Evolutionary conservation across 2,888 invertebrate species (phyloP).

Genomic region (Campoplex capitator): DNA sequence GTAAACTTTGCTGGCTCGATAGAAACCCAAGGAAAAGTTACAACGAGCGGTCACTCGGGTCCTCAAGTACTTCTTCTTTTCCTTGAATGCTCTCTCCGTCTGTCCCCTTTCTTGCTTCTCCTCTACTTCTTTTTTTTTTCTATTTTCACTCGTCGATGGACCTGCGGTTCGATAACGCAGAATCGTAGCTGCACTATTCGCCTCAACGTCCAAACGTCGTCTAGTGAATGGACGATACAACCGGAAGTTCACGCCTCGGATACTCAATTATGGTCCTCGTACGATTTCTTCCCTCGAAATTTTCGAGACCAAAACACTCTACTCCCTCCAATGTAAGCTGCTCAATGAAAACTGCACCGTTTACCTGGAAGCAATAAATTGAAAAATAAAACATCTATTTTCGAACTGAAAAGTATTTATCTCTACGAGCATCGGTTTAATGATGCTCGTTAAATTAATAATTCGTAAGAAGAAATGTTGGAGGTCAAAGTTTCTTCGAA

Average conservation of each 20-base stretch:
- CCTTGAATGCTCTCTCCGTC: constrained; percentile 19
- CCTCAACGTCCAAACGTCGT: constrained; percentile 32
- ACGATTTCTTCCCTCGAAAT: constrained; percentile 51
- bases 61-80: constrained; percentile 54
- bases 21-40: constrained; percentile 53
- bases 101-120: constrained; percentile 18
- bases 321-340: constrained; percentile 21
- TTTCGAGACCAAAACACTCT: constrained; percentile 45
- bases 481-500: no score
- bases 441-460: background rate
- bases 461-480: no score
- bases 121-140: constrained; percentile 5
- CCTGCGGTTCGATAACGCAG: constrained; percentile 37
- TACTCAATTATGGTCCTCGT: constrained; percentile 48
- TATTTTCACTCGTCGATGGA: constrained; percentile 22
- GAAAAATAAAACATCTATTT: constrained; percentile 3
- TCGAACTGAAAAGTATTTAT: background rate
- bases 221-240: constrained; percentile 29
- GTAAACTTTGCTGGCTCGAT: constrained; percentile 52
- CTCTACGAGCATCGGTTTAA: background rate
- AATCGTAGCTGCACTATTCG: constrained; percentile 28
- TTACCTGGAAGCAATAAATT: constrained; percentile 53
- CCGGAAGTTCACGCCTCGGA: constrained; percentile 52
- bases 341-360: constrained; percentile 53
- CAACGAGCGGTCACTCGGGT: constrained; percentile 64